phyloP scores from a whole-genome alignment of 2,888 invertebrate genomes.

The Elmis aenea region DNA sequence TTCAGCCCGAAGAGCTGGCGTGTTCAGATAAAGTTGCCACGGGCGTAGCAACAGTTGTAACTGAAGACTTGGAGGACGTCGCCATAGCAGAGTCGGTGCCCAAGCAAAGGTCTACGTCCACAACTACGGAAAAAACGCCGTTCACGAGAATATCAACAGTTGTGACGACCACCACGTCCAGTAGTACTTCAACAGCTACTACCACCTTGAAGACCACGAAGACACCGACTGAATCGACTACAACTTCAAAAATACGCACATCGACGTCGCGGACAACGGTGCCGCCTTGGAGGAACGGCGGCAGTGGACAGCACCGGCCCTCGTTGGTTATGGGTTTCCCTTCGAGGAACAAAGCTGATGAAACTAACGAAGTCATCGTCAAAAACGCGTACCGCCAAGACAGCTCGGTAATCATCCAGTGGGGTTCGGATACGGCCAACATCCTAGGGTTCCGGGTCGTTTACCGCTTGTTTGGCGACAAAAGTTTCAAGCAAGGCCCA shows the following conservation, averaged over 20 bases:
- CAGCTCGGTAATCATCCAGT: conserved; percentile 83
- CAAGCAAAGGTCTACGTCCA: conserved; percentile 26
- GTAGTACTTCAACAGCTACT: conserved; percentile 32
- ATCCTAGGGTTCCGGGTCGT: conserved; percentile 87
- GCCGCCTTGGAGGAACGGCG: conserved; percentile 42
- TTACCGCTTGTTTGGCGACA: conserved; percentile 84
- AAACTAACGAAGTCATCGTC: conserved; percentile 72
- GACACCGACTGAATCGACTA: conserved; percentile 39
- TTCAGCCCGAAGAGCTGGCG: conserved; percentile 70
- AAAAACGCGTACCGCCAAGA: conserved; percentile 82
- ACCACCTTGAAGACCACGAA: conserved; percentile 36
- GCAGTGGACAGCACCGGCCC: conserved; percentile 52
- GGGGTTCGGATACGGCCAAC: conserved; percentile 84
- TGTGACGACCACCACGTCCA: conserved; percentile 31
- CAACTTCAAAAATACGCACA: conserved; percentile 34
- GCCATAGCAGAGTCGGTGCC: conserved; percentile 32
- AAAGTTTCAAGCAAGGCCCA: conserved; percentile 85
- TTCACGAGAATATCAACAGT: conserved; percentile 31
- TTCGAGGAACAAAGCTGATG: conserved; percentile 57
- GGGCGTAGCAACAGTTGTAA: conserved; percentile 55
- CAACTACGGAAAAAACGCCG: conserved; percentile 34
- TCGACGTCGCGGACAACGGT: conserved; percentile 30
- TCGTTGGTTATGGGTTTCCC: conserved; percentile 68
- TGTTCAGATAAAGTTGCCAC: conserved; percentile 51
- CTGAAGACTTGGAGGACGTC: conserved; percentile 48